These are phyloP conservation scores for Callorhinus ursinus DNA, from an alignment of 2,113 vertebrate genomes.

Conservation along the genomic window DNA sequence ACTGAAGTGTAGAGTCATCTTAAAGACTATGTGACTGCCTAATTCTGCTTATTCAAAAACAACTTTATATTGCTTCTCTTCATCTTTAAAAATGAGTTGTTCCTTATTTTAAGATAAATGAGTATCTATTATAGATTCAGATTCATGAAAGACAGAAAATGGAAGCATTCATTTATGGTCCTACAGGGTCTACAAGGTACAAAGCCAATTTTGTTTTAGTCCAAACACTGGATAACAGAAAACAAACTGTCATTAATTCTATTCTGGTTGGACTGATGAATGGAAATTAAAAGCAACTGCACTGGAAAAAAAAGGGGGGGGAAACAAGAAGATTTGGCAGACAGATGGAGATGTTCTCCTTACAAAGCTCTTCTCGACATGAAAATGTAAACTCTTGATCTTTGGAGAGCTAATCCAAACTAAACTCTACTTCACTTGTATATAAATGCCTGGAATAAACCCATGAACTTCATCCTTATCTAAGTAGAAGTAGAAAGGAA, in stretches of 20 bases:
- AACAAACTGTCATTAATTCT: neutral
- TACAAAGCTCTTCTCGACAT: neutral
- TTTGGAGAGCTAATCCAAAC: conserved; percentile 24
- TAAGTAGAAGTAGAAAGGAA: conserved; percentile 35
- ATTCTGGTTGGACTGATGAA: neutral
- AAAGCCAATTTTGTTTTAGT: conserved; percentile 15
- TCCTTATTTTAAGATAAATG: neutral
- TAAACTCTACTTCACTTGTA: neutral
- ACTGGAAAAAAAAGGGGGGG: neutral
- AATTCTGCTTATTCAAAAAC: neutral
- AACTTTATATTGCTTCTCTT: neutral
- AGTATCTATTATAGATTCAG: neutral
- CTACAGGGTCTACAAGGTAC: neutral
- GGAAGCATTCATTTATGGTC: neutral
- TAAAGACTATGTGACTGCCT: neutral
- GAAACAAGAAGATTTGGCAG: neutral
- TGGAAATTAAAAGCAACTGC: neutral
- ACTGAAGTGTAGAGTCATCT: neutral
- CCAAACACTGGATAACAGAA: neutral
- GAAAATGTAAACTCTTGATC: conserved; percentile 4
- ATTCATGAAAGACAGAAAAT: neutral
- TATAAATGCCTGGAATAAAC: conserved; percentile 33
- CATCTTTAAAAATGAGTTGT: neutral
- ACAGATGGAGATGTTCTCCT: neutral
- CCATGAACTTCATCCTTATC: conserved; percentile 68